Evolutionary conservation across 2,797 vertebrate genomes (phyloP), one percentile per base, ranked within the genome.

Genomic region (Sibirionetta formosa): DNA sequence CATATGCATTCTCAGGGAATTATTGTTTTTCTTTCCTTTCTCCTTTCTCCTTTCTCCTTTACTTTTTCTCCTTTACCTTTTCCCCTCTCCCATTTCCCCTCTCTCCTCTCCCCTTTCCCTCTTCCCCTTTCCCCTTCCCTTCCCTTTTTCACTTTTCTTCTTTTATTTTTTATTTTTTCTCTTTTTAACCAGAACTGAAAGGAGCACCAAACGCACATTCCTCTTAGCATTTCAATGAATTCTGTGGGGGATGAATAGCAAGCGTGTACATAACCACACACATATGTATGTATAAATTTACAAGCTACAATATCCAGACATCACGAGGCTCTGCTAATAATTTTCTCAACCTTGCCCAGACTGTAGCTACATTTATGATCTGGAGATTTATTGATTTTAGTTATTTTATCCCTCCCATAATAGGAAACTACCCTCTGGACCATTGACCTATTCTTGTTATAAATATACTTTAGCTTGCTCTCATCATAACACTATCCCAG

Each of bases 351-450:
- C 96, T 97, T 97, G 95, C 98, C 96, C 97, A 98, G 97, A 97
- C 97, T 97, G 88, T 96, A 98, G 97, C 97, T 97, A 98, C 97
- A 98, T 98, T 98, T 98, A 98, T 98, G 98, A 98, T 98, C 97
- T 97, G 94, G 95, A 98, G 97, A 98, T 98, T 98, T 98, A 98
- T 98, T 98, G 98, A 98, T 98, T 98, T 98, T 95, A 96, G 96
- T 97, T 98, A 97, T 97, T 98, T 98, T 98, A 98, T 98, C 96
- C 97, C 86, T 97, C 96, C 93, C 96, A 97, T 98, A 98, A 98
- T 97, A 98, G 95, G 97, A 98, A 98, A 98, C 97, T 96, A 98
- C 96, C 82, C 94, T 96, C 97, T 97, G 97, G 97, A 98, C 97
- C 96, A 94, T 94, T 98, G 98, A 98, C 98, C 97, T 97, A 92